Base-by-base conservation (phyloP, 2,888 invertebrate species). In the Abscondita cerata region DNA sequence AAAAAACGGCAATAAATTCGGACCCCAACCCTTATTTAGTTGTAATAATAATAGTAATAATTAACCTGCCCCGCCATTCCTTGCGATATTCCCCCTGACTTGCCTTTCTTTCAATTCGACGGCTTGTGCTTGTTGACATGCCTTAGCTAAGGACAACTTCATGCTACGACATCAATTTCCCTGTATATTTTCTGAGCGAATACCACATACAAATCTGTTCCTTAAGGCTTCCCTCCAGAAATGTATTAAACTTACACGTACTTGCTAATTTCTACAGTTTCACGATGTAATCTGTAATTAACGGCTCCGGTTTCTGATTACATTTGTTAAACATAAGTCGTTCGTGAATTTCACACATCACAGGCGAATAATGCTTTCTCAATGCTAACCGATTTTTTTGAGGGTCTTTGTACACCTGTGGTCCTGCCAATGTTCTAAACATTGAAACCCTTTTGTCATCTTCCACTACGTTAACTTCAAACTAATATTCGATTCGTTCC, bases 211-310 rank as follows among this genome's bases (percentile, higher is more conserved):
- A 41, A 65, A 55, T 13, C 44, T 16, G 20, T 64, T 59, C 1
- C 56, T 38, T 18, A 65, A 13, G 55, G n/a, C n/a, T 59, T 16
- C 59, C 62, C 12, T 65, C 48, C 9, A 63, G 33, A 19, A 62
- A 62, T 9, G 11, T 5, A 1, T 52, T 48, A 33, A 65, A 65
- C 2, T 62, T 50, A 41, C 65, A 65, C 1, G 50, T 46, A 20
- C 16, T 33, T 16, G 64, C 61, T 9, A 62, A 16, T 15, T 44
- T 44, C 3, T 15, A 2, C 16, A 44, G 2, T 16, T 44, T 18
- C 9, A 44, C 16, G 9, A 44, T 44, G 44, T 44, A 44, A 5
- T 12, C 44, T 4, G 44, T 11, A 12, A 44, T 16, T 9, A 4
- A 15, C 18, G 13, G 16, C 2, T 16, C 44, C 4, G 44, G 13